Percentiles rank a stretch among this genome's conserved stretches.
phyloP scores from a whole-genome alignment of 2,797 vertebrate genomes.

The Phaenicophaeus curvirostris region DNA sequence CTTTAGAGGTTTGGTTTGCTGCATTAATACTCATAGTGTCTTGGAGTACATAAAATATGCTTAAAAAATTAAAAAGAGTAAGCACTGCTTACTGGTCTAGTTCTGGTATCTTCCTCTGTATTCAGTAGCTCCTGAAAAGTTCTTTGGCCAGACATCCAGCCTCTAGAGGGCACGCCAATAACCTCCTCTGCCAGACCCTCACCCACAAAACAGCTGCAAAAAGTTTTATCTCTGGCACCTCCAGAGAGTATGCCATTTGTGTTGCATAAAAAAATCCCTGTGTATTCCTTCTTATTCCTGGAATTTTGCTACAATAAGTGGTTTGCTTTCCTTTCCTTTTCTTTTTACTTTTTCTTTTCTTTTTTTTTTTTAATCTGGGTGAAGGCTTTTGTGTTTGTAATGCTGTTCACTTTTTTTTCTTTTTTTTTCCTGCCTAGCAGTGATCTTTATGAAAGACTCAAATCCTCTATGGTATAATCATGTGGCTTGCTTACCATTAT shows the following conservation, averaged over 20 bases:
- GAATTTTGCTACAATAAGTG: background rate
- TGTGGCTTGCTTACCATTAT: background rate
- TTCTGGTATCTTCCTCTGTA: background rate
- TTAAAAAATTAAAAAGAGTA: background rate
- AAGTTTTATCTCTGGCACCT: background rate
- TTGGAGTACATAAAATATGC: constrained; percentile 18
- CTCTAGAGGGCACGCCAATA: constrained; percentile 25
- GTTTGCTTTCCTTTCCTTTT: background rate
- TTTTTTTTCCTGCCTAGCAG: background rate
- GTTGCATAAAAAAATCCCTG: background rate
- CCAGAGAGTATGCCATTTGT: background rate
- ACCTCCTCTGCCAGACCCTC: background rate
- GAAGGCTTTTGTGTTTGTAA: background rate
- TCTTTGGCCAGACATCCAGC: background rate
- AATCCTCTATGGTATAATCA: background rate
- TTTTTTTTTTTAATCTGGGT: background rate
- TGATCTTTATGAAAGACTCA: background rate
- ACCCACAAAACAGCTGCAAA: background rate
- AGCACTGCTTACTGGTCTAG: background rate
- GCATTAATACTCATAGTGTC: constrained; percentile 12
- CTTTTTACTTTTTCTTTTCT: background rate
- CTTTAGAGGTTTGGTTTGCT: constrained; percentile 46
- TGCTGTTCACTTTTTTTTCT: too few species aligned
- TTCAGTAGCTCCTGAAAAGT: background rate
- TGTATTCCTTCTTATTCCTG: background rate